A percentile compares a stretch with the other conserved stretches of the same genome.
These are phyloP conservation scores for Tetragonula clypearis DNA, from an alignment of 1,140 invertebrate genomes.

Conservation along the genomic window DNA sequence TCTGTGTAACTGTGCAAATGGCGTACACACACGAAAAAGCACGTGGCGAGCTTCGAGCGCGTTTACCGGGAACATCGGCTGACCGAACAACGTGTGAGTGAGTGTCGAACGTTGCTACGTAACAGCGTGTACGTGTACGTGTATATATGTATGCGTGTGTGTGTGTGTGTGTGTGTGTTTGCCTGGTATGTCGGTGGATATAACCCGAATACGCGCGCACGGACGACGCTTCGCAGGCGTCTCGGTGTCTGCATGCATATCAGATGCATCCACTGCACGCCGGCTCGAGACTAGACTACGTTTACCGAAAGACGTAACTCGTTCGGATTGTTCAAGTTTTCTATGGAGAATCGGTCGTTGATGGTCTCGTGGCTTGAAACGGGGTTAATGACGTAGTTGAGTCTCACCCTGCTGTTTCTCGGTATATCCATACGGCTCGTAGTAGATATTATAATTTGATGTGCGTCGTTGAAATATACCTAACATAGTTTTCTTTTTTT, in stretches of 20 bases:
- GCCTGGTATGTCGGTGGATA: not conserved
- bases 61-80: not conserved
- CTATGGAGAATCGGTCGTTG: not conserved
- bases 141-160: not conserved
- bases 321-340: not conserved
- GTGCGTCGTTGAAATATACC: no score
- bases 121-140: no score
- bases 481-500: no score
- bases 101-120: not conserved
- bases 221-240: constrained; percentile 29
- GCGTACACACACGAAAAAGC: constrained; percentile 14
- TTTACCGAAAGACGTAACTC: not conserved
- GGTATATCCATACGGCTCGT: no score
- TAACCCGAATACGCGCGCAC: constrained; percentile 17
- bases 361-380: not conserved
- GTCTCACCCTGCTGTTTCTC: no score
- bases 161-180: not conserved
- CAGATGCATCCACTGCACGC: constrained; percentile 38
- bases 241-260: constrained; percentile 53
- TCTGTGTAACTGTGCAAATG: constrained; percentile 34
- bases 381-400: not conserved
- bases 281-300: not conserved
- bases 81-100: not conserved
- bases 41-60: constrained; percentile 45
- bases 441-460: no score